Evolutionary conservation across 2,797 vertebrate species (phyloP), one percentile per base, ranked within the genome.

Genomic region (Philypnodon macrostomus): DNA sequence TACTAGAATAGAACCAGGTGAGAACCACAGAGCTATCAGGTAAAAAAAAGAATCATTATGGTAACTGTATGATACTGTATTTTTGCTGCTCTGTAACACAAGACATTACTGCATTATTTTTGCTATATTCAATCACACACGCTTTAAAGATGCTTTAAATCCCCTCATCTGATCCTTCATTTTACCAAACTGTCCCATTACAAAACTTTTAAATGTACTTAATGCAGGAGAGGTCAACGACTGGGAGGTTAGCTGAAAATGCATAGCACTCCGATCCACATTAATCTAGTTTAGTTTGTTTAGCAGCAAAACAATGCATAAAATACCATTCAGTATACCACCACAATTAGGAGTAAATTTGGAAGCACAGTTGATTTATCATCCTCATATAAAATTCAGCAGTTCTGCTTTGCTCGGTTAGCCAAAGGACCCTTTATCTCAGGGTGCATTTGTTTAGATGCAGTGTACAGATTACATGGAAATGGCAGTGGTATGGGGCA

Each of bases 381-480:
- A 36, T 27, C 1, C 44, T 73, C 38, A 67, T 75, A 54, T 47
- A 75, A 74, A 58, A 71, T 74, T 58, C 52, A 76, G 73, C 39
- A 63, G 35, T 14, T 29, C 17, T 7, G 27, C 33, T 57, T 47
- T 30, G 38, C 19, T 45, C 34, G n/a, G 36, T n/a, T 10, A 33
- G 67, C 65, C 52, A 26, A 53, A 63, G 38, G 39, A 45, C 53
- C 23, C 42, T 56, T 12, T 47, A 32, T 47, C 49, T 59, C 7
- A 53, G 52, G 52, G 45, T 48, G 42, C 31, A 53, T 79, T 68
- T 46, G 56, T 47, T 64, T 40, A 62, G 48, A 60, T 32, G 40
- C 8, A 24, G n/a, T 14, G 35, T 21, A 11, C 2, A 45, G 32
- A 52, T 39, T 1, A 30, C 50, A 53, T 37, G 27, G 42, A 70